Percentiles rank a stretch among this genome's conserved stretches.
Evolutionary conservation across 2,888 invertebrate genomes (phyloP).

Genomic region (Hemicrepidius hirtus): DNA sequence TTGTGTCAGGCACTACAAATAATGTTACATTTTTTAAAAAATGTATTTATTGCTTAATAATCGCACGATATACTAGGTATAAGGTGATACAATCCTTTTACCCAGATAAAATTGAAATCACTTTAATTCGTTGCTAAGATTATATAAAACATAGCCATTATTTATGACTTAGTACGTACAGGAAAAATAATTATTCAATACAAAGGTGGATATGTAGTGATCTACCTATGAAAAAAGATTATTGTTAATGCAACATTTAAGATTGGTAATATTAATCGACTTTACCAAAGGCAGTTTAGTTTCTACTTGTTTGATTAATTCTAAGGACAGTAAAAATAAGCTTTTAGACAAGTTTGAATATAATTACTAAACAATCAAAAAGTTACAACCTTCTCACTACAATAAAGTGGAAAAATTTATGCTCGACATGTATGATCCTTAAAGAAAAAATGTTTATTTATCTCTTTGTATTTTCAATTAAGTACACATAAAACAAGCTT

Average conservation of each 20-base stretch:
- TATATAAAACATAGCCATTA: too few relatives aligned
- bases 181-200: neutral
- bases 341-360: neutral
- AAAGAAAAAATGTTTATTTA: too few relatives aligned
- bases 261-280: constrained; percentile 4
- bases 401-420: constrained; percentile 3
- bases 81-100: neutral
- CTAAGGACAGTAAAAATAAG: constrained; percentile 25
- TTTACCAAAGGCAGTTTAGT: constrained; percentile 21
- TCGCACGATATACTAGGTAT: neutral
- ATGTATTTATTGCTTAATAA: neutral
- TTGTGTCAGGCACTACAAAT: constrained; percentile 1
- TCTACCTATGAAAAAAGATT: neutral
- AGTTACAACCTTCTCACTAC: neutral
- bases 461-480: too few relatives aligned
- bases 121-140: too few relatives aligned
- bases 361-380: neutral
- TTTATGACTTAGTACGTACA: too few relatives aligned
- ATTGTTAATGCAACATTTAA: constrained; percentile 5
- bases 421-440: neutral
- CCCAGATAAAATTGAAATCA: too few relatives aligned
- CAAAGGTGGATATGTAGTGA: neutral
- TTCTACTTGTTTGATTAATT: neutral
- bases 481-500: too few relatives aligned
- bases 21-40: neutral